phyloP scores from a whole-genome alignment of 1,140 invertebrate species.

The Brachionus asplanchnoidis region DNA sequence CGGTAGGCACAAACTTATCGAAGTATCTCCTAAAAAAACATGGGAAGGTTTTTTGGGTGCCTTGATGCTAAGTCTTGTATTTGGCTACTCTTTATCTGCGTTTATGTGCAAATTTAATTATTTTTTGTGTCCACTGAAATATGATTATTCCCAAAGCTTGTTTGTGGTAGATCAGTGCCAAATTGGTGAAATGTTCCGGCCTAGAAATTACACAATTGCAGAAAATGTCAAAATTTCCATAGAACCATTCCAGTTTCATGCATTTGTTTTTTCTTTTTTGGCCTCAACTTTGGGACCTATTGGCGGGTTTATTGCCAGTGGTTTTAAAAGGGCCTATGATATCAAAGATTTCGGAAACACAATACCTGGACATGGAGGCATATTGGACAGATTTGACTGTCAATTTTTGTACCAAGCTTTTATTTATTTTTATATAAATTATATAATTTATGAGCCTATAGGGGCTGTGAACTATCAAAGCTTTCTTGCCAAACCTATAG shows the following conservation, averaged over 20 bases:
- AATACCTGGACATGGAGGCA: constrained; percentile 92
- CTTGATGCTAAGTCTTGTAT: constrained; percentile 81
- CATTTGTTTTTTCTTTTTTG: constrained; percentile 77
- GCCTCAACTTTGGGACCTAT: constrained; percentile 97
- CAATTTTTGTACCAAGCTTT: constrained; percentile 98
- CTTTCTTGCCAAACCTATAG: neutral
- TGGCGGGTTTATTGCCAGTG: constrained; percentile 97
- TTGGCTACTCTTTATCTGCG: constrained; percentile 78
- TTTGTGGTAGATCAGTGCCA: neutral
- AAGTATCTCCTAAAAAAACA: constrained; percentile 95
- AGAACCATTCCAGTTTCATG: constrained; percentile 92
- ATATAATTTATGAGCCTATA: constrained; percentile 55
- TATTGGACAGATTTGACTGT: constrained; percentile 98
- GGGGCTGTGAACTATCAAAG: neutral
- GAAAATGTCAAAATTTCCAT: constrained; percentile 51
- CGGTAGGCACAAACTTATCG: constrained; percentile 94
- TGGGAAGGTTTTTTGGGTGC: constrained; percentile 96
- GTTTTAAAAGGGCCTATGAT: constrained; percentile 97
- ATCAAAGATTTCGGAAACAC: constrained; percentile 91
- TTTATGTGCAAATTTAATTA: constrained; percentile 82
- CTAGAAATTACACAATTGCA: neutral
- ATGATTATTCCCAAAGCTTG: constrained; percentile 65
- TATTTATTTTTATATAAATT: constrained; percentile 94
- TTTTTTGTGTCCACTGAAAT: constrained; percentile 92
- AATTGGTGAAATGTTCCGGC: neutral